A percentile compares a stretch with the other conserved stretches of the same genome.
Evolutionary conservation across 1,140 invertebrate genomes (phyloP).

Genomic region (Zaprionus nigranus): DNA sequence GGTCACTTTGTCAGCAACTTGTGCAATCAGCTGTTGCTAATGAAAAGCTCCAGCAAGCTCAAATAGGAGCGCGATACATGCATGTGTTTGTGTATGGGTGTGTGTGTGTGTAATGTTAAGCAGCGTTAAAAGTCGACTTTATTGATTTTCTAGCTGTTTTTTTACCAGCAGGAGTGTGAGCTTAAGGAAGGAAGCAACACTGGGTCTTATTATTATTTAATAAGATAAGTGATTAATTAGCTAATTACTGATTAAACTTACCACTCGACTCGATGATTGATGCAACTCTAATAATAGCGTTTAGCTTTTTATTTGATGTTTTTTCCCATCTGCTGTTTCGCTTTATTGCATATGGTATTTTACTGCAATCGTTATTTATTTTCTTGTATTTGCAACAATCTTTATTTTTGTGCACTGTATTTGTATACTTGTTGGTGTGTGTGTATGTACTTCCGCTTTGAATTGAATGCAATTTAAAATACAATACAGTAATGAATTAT

Average conservation of each 20-base stretch:
- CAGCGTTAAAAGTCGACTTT: constrained; percentile 59
- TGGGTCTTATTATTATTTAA: constrained; percentile 6
- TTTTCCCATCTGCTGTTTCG: constrained; percentile 13
- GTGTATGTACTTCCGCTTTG: constrained; percentile 61
- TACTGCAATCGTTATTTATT: constrained; percentile 11
- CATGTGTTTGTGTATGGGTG: not conserved
- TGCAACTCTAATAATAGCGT: constrained; percentile 14
- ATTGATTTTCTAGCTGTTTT: constrained; percentile 66
- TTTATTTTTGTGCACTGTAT: constrained; percentile 47
- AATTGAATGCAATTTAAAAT: constrained; percentile 71
- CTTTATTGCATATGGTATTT: constrained; percentile 30
- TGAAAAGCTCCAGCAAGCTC: constrained; percentile 64
- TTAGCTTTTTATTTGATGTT: constrained; percentile 6
- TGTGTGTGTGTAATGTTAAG: not conserved
- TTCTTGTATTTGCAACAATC: constrained; percentile 41
- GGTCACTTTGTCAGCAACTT: constrained; percentile 59
- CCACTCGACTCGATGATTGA: constrained; percentile 25
- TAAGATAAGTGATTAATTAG: constrained; percentile 35
- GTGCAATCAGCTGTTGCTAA: constrained; percentile 81
- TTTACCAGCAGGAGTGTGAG: not conserved
- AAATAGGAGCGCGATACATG: not conserved
- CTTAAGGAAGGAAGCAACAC: constrained; percentile 9
- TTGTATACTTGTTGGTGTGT: not conserved
- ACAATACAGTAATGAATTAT: constrained; percentile 20
- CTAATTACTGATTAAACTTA: constrained; percentile 47